Evolutionary conservation across 1,140 invertebrate genomes (phyloP), one percentile per base, ranked within the genome.

Genomic region (Heliconius himera): DNA sequence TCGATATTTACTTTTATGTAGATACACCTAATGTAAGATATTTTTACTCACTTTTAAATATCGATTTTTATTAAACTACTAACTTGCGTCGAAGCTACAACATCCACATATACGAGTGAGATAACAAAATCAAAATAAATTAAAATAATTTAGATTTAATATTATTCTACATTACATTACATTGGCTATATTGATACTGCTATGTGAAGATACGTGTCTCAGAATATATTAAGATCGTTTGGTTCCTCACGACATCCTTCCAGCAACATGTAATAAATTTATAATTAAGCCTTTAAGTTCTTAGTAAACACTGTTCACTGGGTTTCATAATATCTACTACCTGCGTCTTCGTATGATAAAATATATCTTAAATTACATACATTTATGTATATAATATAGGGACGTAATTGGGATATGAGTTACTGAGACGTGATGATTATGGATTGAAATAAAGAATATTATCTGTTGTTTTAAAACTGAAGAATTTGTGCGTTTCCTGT

Each of bases 251-350:
- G 60, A 66, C 60, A 66, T 66, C 60, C 22, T 66, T 66, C 56
- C 56, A 60, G 22, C 56, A 60, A 60, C 60, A 66, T 29, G 60
- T 66, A 66, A 66, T 66, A 66, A 66, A 66, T 66, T 66, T 66
- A 66, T 66, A 66, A 66, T 66, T 66, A 66, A 66, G 60, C 60
- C 60, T 29, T 66, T 66, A 66, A 66, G 60, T 66, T 66, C 60
- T 66, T 66, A 66, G 60, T 66, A 66, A 66, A 29, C 60, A 66
- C 60, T 66, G 60, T 66, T 66, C 26, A 66, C 60, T 29, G 60
- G 60, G 60, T 60, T 60, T 11, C 56, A 13, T 60, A 60, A 66
- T 66, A 66, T 66, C 60, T 29, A 16, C 60, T 66, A 66, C 60
- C 60, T 66, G 22, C 16, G 22, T 29, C 8, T 66, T 66, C 29